A percentile compares a stretch with the other conserved stretches of the same genome.
These are phyloP conservation scores for Lerista edwardsae DNA, from an alignment of 2,797 vertebrate genomes.

Conservation along the genomic window DNA sequence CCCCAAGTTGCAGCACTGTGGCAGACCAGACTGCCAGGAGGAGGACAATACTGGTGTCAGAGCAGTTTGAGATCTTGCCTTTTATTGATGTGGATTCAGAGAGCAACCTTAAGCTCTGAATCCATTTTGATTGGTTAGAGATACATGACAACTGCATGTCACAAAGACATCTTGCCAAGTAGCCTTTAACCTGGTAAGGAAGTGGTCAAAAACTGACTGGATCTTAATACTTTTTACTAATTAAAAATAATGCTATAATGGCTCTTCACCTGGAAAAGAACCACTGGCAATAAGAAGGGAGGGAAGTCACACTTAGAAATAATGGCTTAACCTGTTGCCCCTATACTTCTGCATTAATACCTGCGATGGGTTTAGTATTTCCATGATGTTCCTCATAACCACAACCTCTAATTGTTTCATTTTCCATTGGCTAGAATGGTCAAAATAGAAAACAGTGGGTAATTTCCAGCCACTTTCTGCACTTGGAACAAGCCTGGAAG, in stretches of 20 bases:
- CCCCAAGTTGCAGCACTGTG: rapidly evolving
- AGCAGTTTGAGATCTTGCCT: neutral
- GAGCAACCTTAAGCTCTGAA: neutral
- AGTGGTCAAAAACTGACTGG: neutral
- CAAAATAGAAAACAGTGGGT: neutral
- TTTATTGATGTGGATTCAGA: neutral
- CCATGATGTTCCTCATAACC: neutral
- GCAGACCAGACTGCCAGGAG: neutral
- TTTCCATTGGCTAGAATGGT: neutral
- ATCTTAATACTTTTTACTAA: neutral
- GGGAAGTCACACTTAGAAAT: neutral
- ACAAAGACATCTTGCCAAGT: neutral
- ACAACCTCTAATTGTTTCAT: neutral
- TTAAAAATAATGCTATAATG: neutral
- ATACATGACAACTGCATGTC: neutral
- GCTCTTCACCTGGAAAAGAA: neutral
- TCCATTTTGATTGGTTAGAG: too few species aligned
- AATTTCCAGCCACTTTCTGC: neutral
- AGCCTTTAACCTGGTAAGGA: neutral
- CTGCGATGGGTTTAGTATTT: neutral
- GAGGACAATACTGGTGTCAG: neutral
- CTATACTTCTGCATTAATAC: neutral
- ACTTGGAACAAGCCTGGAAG: neutral
- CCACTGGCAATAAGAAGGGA: neutral
- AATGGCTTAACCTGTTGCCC: neutral